Percentiles rank a stretch among this genome's conserved stretches.
phyloP scores from a whole-genome alignment of 2,888 invertebrate species.

The Deladenus siricidicola region DNA sequence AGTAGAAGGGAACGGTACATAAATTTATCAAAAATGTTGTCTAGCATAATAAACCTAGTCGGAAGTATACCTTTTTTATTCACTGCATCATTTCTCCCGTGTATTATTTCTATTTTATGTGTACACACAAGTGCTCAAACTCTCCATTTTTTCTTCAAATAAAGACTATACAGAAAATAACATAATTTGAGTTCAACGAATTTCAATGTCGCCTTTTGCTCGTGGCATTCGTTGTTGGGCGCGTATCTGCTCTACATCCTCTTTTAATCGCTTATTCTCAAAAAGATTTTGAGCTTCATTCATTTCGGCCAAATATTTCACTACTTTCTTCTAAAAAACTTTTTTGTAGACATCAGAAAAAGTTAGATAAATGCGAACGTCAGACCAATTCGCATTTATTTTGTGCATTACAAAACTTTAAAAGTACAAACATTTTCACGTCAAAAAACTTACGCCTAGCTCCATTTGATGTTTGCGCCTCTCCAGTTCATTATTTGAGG shows the following conservation, averaged over 20 bases:
- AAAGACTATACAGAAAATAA: conserved; percentile 8
- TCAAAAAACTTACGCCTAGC: conserved; percentile 35
- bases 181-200: conserved; percentile 22
- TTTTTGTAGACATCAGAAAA: no score
- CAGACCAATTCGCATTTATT: no score
- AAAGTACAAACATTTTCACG: background rate
- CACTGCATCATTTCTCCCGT: no score
- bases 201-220: conserved; percentile 24
- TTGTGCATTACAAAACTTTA: background rate
- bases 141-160: background rate
- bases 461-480: conserved; percentile 44
- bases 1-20: no score
- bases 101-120: no score
- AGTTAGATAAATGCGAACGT: no score
- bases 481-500: conserved; percentile 36
- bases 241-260: conserved; percentile 11
- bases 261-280: conserved; percentile 7
- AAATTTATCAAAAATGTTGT: no score
- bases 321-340: conserved; percentile 40
- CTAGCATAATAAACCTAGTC: no score
- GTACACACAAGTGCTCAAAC: background rate
- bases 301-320: conserved; percentile 37
- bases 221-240: conserved; percentile 21
- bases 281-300: conserved; percentile 31
- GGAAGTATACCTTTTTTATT: no score